Evolutionary conservation across 1,140 invertebrate genomes (phyloP), one percentile per base, ranked within the genome.

Genomic region (Halyomorpha halys): DNA sequence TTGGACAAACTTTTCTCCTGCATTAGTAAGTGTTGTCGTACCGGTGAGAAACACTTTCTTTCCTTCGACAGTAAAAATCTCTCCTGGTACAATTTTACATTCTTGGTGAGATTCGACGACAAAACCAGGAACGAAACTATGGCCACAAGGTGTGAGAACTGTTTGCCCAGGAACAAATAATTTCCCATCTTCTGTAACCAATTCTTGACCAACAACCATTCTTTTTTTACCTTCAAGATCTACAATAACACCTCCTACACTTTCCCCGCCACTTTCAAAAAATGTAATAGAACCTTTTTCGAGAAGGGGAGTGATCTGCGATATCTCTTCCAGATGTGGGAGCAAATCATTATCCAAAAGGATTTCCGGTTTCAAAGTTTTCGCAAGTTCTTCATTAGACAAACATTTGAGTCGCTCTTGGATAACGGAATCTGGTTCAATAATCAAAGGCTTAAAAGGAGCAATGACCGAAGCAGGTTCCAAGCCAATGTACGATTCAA

Each of bases 101-200:
- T 84, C 85, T 64, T 79, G 74, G 47, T 83, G 81, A 13, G 84
- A 86, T 68, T 82, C 75, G n/a, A 88, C 74, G 11, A 85, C 85
- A 73, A 87, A 84, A 23, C 86, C 86, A 3, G 86, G 85, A 9
- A 88, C 79, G 72, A 88, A 89, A 30, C 85, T 72, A 59, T 80
- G 76, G 5, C 86, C 86, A 62, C 64, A 77, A 59, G 84, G 81
- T 0, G 85, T 86, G 44, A 82, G 78, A n/a, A 87, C 73, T 60
- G 83, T 82, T 77, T 86, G 84, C 62, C 86, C 86, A 27, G 87
- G 85, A 59, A 86, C 80, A 73, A 89, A 90, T 62, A 80, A 74
- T 16, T 77, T 75, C 15, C 68, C 68, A 44, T 66, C 53, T 27
- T 15, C 53, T 25, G 51, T 66, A 15, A 49, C 45, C 15, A 68